Base-by-base conservation (phyloP, 1,140 invertebrate species). In the Ladona fulva region DNA sequence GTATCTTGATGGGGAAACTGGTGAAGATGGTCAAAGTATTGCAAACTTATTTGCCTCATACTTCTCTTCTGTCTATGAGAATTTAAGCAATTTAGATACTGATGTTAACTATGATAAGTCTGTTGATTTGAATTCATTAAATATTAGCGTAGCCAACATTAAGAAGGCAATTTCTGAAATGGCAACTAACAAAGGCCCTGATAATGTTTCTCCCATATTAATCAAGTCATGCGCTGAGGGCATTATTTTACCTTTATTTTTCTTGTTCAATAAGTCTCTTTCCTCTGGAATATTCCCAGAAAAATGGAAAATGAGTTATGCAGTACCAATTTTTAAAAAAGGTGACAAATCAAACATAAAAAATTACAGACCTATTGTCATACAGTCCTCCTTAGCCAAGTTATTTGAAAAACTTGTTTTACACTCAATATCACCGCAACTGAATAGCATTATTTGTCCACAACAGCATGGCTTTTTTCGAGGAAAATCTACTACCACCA, bases 401-500 rank as follows among this genome's bases (percentile, higher is more conserved):
- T 25, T 80, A n/a, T 77, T 80, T 74, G 76, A 78, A 78, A 77
- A 78, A 78, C 42, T 79, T 11, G 76, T 77, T 25, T 75, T 24
- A n/a, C 77, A 42, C 3, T 22, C 14, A 6, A 12, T 66, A 19
- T 19, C 5, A 19, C 52, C 52, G 5, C 5, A 19, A 16, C 25
- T 80, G 81, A 24, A 84, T 84, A 81, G 42, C 84, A 37, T 77
- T 83, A 66, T 66, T 52, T 22, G 14, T 16, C 14, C 14, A 1
- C 16, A 66, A 22, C 52, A 66, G n/a, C 52, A 66, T 66, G 52
- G 52, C n/a, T 66, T 66, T 12, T 66, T 1, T 66, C 16, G 5
- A 6, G 52, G 52, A 19, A 16, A 78, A 81, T 74, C 24, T 82
- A 12, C 66, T 82, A 74, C 78, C 80, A 12, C 14, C 75, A 14